These are phyloP conservation scores for Drosophila affinis DNA, from an alignment of 2,888 invertebrate species.

Conservation along the genomic window DNA sequence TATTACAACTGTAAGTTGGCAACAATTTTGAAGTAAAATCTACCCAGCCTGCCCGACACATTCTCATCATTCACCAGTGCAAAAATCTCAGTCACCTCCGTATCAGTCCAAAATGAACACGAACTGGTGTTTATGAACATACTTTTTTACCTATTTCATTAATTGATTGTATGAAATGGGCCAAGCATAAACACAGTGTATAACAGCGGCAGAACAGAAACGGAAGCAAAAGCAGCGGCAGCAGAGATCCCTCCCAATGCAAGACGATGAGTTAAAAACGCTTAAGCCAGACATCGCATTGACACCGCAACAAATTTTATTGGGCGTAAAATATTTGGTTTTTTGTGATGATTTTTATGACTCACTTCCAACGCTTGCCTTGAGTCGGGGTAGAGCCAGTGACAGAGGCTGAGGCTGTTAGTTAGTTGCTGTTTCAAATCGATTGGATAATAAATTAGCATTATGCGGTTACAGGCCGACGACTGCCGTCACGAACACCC, in stretches of 20 bases:
- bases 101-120: too few species aligned
- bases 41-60: too few species aligned
- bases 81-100: too few species aligned
- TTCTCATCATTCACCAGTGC: too few species aligned
- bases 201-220: neutral
- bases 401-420: neutral
- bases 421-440: conserved; percentile 76
- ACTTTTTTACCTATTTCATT: too few species aligned
- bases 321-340: conserved; percentile 50
- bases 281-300: neutral
- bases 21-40: too few species aligned
- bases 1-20: too few species aligned
- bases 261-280: conserved; percentile 17
- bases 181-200: too few species aligned
- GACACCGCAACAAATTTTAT: conserved; percentile 36
- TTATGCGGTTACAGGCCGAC: conserved; percentile 61
- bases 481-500: conserved; percentile 42
- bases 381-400: neutral
- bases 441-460: conserved; percentile 75
- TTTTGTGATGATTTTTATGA: conserved; percentile 49
- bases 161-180: too few species aligned
- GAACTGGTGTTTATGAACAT: too few species aligned
- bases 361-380: conserved; percentile 39
- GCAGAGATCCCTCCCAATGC: neutral
- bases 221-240: neutral